Conservation (phyloP, 2,113 vertebrate genomes). For the Hydropotes inermis region DNA sequence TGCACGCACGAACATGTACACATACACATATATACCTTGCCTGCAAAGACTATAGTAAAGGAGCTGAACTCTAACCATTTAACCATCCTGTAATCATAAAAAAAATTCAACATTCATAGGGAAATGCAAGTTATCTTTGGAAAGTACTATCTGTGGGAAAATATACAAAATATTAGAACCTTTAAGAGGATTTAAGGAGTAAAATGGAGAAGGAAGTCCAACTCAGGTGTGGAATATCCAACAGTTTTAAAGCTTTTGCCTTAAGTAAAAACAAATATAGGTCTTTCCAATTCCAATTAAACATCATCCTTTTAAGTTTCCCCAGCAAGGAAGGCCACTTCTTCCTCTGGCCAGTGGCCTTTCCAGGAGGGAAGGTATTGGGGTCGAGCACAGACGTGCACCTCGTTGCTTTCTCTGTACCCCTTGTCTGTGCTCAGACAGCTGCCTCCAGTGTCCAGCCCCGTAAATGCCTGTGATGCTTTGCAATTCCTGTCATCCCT, state of each 20-base stretch:
- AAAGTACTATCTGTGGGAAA: not conserved
- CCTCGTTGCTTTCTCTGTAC: not conserved
- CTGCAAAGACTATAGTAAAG: not conserved
- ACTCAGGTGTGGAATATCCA: not conserved
- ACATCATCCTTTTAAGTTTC: not conserved
- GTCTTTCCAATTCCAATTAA: not conserved
- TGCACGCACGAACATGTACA: not conserved
- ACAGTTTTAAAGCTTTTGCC: not conserved
- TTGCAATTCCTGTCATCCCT: not conserved
- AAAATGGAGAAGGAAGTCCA: not conserved
- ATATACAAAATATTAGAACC: not conserved
- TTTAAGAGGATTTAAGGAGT: not conserved
- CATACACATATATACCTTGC: not conserved
- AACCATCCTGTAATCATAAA: not conserved
- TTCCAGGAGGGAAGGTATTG: not conserved
- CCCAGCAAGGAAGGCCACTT: not conserved
- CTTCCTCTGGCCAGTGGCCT: not conserved
- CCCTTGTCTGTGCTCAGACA: not conserved
- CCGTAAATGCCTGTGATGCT: not conserved
- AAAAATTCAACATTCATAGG: not conserved
- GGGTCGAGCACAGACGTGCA: accelerated
- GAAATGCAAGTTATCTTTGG: not conserved
- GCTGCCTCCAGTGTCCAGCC: not conserved
- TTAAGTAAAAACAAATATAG: not conserved
- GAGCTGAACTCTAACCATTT: not conserved